A percentile compares a stretch with the other conserved stretches of the same genome.
Conservation (phyloP, 1,140 invertebrate genomes). For the Pseudomyrmex dendroicus region DNA sequence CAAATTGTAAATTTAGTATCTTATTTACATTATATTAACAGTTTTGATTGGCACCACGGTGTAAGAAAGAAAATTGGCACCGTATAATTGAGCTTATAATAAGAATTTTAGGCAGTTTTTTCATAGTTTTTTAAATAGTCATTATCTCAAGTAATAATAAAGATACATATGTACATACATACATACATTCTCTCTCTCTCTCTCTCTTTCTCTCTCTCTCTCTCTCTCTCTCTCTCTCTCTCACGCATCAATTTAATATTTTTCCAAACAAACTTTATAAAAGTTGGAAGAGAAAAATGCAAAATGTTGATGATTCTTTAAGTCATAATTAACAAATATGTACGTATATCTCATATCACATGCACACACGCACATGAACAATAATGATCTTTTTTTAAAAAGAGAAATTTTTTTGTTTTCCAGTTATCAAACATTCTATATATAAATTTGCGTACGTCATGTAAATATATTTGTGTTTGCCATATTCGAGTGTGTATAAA, state of each 20-base stretch:
- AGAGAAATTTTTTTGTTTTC: constrained; percentile 14
- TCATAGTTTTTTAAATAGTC: background rate
- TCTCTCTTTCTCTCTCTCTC: no score
- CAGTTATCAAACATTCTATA: constrained; percentile 61
- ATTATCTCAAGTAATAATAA: constrained; percentile 18
- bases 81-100: constrained; percentile 31
- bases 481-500: constrained; percentile 24
- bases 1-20: background rate
- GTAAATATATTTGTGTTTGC: constrained; percentile 22
- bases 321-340: no score
- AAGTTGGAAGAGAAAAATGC: no score
- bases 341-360: background rate
- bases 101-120: constrained; percentile 26
- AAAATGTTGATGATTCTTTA: no score
- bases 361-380: background rate
- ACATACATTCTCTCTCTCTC: no score
- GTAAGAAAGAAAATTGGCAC: background rate
- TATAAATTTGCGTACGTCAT: constrained; percentile 40
- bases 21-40: constrained; percentile 4
- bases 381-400: background rate
- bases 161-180: no score
- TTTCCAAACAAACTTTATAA: no score
- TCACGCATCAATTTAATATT: no score
- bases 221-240: no score
- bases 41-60: constrained; percentile 24